A percentile compares a stretch with the other conserved stretches of the same genome.
Evolutionary conservation across 2,113 vertebrate genomes (phyloP).

Genomic region (Brachionichthys hirsutus): DNA sequence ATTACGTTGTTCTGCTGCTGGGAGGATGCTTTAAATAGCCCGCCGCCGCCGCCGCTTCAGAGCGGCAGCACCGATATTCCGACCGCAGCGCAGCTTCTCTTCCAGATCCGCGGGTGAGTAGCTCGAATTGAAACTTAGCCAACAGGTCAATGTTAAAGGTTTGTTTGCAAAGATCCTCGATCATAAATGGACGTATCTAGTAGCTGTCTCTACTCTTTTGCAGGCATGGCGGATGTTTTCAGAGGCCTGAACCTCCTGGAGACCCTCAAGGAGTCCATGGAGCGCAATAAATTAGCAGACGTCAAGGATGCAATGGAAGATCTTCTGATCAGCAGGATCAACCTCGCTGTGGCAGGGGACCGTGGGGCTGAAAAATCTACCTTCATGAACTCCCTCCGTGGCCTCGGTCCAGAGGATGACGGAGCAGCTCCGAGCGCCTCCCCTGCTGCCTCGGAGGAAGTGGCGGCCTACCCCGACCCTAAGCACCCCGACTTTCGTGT

Average conservation of each 20-base stretch:
- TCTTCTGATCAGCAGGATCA: conserved; percentile 75
- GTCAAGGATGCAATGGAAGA: conserved; percentile 76
- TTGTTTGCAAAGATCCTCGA: no score
- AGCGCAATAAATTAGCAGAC: conserved; percentile 72
- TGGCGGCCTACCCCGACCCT: conserved; percentile 61
- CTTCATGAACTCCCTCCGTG: conserved; percentile 71
- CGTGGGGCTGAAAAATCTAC: conserved; percentile 61
- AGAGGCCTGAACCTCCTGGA: conserved; percentile 71
- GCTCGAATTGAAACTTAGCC: neutral
- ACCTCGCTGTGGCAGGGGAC: conserved; percentile 66
- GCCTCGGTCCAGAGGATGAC: conserved; percentile 61
- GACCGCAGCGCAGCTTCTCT: neutral
- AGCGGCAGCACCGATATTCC: conserved; percentile 17
- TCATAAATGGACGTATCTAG: no score
- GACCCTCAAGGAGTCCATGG: conserved; percentile 73
- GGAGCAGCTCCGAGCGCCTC: conserved; percentile 47
- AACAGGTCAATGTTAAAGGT: no score
- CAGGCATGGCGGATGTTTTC: conserved; percentile 71
- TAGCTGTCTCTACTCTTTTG: neutral
- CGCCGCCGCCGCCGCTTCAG: conserved; percentile 7
- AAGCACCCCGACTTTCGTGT: conserved; percentile 72
- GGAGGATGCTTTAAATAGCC: conserved; percentile 49
- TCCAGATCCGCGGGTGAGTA: conserved; percentile 36
- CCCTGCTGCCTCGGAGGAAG: conserved; percentile 40
- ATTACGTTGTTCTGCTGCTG: conserved; percentile 66